phyloP scores from a whole-genome alignment of 1,140 invertebrate genomes.

The Cyrtorhinus lividipennis region DNA sequence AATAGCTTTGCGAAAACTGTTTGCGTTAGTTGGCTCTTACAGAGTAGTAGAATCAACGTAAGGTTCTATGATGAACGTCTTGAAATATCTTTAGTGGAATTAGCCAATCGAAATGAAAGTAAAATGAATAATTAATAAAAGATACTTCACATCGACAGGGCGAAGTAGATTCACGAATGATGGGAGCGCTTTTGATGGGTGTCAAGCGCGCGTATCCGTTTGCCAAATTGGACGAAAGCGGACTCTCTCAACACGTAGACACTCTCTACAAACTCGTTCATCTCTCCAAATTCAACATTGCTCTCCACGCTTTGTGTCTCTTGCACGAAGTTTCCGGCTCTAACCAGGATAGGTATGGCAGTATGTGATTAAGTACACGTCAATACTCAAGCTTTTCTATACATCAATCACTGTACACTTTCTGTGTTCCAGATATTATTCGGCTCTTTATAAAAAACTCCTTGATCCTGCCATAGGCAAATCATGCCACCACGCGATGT shows the following conservation, averaged over 20 bases:
- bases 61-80: too few relatives aligned
- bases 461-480: slow-evolving; percentile 56
- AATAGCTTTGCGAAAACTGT: too few relatives aligned
- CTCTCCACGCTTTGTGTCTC: slow-evolving; percentile 73
- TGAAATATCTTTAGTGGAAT: too few relatives aligned
- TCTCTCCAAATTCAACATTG: slow-evolving; percentile 61
- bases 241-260: slow-evolving; percentile 52
- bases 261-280: slow-evolving; percentile 84
- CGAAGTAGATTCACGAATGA: slow-evolving; percentile 79
- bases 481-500: slow-evolving; percentile 60
- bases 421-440: slow-evolving; percentile 55
- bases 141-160: too few relatives aligned
- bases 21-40: too few relatives aligned
- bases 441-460: slow-evolving; percentile 76
- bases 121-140: too few relatives aligned
- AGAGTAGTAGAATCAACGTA: too few relatives aligned
- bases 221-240: slow-evolving; percentile 40
- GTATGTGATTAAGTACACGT: slow-evolving; percentile 4
- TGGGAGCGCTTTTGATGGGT: slow-evolving; percentile 77
- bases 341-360: slow-evolving; percentile 43
- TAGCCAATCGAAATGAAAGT: too few relatives aligned
- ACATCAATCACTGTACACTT: too few relatives aligned
- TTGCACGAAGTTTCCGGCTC: slow-evolving; percentile 65
- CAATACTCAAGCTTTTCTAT: background rate
- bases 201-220: slow-evolving; percentile 78